Base-by-base conservation (phyloP, 2,113 vertebrate species). In the Apodemus sylvaticus region DNA sequence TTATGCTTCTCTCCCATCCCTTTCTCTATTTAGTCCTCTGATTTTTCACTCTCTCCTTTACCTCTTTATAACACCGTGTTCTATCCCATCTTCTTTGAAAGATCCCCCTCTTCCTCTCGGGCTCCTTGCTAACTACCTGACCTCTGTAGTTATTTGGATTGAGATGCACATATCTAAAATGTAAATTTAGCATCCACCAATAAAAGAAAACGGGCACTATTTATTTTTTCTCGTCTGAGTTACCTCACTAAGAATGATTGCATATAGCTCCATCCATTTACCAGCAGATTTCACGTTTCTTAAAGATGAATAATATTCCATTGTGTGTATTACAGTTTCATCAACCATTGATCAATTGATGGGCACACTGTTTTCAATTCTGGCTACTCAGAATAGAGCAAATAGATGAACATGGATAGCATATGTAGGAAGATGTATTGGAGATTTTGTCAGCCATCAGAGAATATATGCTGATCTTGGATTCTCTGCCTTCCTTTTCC, bases 401-500 rank as follows among this genome's bases (percentile, higher is more conserved):
- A 19, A 58, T 58, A 19, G 14, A 6, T 45, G 16, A 64, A 62
- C 2, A 31, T 9, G 39, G n/a, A 19, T 19, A 11, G 26, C 45
- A 3, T 64, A 26, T 64, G 14, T 85, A 64, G 29, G 42, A 45
- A 64, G 16, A 79, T 78, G 34, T 74, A 45, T 10, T 79, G 8
- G 31, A 90, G 85, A n/a, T 17, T 51, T 86, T 73, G 55, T 76
- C 34, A 31, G 31, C 79, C 31, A 14, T 7, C 39, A 22, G 29
- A 39, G 7, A 6, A 20, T 12, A 39, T 71, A 77, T 48, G 5
- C 13, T 45, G 20, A 74, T 17, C 3, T 88, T 70, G 7, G 1
- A 42, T 74, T 73, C 36, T 24, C 34, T 48, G 2, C 3, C 5
- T 3, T 86, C 9, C 0, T 62, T 42, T 2, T 1, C 9, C 5